Evolutionary conservation across 2,797 vertebrate genomes (phyloP), one percentile per base, ranked within the genome.

Genomic region (Squalus acanthias): DNA sequence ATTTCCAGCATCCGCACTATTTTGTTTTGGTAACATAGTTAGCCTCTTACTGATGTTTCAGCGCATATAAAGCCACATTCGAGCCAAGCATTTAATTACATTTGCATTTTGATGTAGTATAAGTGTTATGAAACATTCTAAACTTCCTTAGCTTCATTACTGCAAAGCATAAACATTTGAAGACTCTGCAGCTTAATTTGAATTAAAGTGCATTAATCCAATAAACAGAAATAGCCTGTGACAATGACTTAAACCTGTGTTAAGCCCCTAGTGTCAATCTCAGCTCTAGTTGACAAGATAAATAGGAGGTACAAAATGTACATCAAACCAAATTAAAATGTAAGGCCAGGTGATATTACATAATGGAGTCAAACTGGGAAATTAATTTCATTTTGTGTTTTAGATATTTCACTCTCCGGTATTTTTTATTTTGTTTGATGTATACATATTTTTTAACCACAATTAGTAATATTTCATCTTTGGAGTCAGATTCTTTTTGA

Each of bases 191-290:
- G 67, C 24, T 72, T 72, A 72, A 72, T 70, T 50, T 95, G 13
- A 92, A 65, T 92, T 8, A 3, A 91, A 72, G 24, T 72, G 22
- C 46, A 50, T 72, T 95, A 92, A 95, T 95, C 89, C 93, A 95
- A 53, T 95, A 72, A 95, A 95, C 65, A 50, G 67, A 95, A 95
- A 70, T 95, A 95, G 65, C 57, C 53, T 63, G 88, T 15, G 15
- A 63, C 12, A 63, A 57, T 95, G 65, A 69, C 46, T 65, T 94
- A 94, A 94, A 94, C 33, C 63, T 72, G 7, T 29, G 53, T 95
- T 95, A 72, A 95, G 39, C 69, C 22, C 46, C n/a, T 3, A 57
- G 72, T 26, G 46, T 72, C 93, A 50, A 95, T 70, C 69, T 70
- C 46, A 95, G 69, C 39, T 95, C 8, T 26, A 95, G 39, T 29